phyloP scores from a whole-genome alignment of 2,113 vertebrate genomes.

The Aspidoscelis tigris region DNA sequence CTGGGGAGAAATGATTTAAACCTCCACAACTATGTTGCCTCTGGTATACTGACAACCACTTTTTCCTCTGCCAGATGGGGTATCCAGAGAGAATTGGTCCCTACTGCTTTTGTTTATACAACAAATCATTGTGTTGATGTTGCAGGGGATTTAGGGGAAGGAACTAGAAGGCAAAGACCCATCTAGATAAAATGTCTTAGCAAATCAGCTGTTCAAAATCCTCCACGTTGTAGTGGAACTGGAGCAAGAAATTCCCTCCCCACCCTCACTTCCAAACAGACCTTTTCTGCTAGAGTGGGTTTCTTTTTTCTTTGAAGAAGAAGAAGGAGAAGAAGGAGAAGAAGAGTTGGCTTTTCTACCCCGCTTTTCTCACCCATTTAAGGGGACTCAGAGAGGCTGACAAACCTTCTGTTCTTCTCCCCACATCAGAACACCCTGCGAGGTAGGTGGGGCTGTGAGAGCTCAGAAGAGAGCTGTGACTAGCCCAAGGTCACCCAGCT shows the following conservation, averaged over 20 bases:
- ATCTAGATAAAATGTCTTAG: conserved; percentile 60
- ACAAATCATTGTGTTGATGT: conserved; percentile 72
- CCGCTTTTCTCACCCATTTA: too few species aligned
- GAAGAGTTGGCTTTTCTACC: too few species aligned
- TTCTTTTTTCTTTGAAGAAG: background rate
- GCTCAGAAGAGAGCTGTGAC: too few species aligned
- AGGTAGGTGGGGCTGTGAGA: too few species aligned
- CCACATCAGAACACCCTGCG: too few species aligned
- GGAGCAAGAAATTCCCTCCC: conserved; percentile 1
- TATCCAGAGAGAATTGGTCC: conserved; percentile 62
- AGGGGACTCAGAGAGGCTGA: too few species aligned
- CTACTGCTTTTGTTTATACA: conserved; percentile 74
- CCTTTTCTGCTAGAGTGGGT: background rate
- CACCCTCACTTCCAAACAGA: background rate
- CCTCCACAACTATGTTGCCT: conserved; percentile 39
- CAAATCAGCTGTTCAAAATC: conserved; percentile 65
- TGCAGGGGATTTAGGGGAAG: conserved; percentile 59
- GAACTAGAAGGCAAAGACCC: conserved; percentile 65
- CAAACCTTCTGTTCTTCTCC: too few species aligned
- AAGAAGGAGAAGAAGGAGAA: background rate
- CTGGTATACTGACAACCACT: conserved; percentile 69
- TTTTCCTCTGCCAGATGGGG: conserved; percentile 65
- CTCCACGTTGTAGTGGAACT: conserved; percentile 30
- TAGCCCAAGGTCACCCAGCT: too few species aligned
- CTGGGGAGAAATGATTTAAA: conserved; percentile 45